Evolutionary conservation across 2,888 invertebrate genomes (phyloP).

Genomic region (Caenorhabditis imperialis): DNA sequence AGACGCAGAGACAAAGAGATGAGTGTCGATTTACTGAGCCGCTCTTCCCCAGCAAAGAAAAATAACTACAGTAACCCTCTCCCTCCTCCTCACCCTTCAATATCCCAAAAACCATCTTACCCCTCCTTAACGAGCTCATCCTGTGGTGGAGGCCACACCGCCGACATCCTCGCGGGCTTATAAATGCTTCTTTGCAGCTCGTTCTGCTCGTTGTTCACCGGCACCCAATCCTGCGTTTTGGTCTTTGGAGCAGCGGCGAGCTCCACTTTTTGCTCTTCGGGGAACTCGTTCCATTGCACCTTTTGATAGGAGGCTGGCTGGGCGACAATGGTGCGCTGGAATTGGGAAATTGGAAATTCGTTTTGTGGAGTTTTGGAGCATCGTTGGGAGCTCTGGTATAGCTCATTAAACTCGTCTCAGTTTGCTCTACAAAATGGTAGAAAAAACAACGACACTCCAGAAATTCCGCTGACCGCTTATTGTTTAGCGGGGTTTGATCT

Average conservation of each 20-base stretch:
- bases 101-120: conserved; percentile 16
- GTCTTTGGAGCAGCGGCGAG: conserved; percentile 67
- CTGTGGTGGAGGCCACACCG: conserved; percentile 75
- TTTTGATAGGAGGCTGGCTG: conserved; percentile 68
- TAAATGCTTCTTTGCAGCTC: conserved; percentile 69
- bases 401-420: no score
- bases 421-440: no score
- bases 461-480: background rate
- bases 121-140: conserved; percentile 67
- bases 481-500: background rate
- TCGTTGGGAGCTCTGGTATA: no score
- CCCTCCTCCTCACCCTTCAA: no score
- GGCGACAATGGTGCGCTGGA: conserved; percentile 74
- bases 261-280: conserved; percentile 68
- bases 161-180: conserved; percentile 68
- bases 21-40: no score
- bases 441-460: background rate
- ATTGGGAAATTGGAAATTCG: no score
- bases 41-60: no score
- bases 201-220: conserved; percentile 64
- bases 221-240: conserved; percentile 75
- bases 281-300: conserved; percentile 76
- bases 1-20: no score
- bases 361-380: no score
- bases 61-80: no score